Evolutionary conservation across 1,140 invertebrate species (phyloP).

Genomic region (Meloidogyne floridensis): DNA sequence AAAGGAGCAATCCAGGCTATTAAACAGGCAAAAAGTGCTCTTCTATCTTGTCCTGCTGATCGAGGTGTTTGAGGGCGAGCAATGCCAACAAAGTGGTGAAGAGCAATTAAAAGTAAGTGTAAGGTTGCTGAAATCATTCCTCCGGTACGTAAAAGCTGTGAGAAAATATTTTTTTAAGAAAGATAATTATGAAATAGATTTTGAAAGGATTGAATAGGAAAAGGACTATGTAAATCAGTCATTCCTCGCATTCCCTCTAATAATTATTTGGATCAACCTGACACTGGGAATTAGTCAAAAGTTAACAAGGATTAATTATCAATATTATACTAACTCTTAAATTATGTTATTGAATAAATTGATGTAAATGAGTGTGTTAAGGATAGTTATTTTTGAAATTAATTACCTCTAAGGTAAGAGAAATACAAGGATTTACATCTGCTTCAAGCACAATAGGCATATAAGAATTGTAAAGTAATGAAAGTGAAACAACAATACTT

Average conservation of each 20-base stretch:
- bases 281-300: no score
- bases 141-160: constrained; percentile 45
- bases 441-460: constrained; percentile 46
- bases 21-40: constrained; percentile 36
- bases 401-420: constrained; percentile 43
- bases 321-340: no score
- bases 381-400: no score
- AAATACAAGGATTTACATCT: constrained; percentile 50
- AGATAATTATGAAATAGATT: background rate
- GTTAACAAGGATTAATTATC: no score
- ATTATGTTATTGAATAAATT: no score
- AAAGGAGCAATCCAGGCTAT: constrained; percentile 46
- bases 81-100: constrained; percentile 51
- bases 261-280: no score
- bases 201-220: no score
- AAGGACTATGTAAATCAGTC: no score
- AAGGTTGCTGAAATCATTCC: constrained; percentile 49
- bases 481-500: constrained; percentile 45
- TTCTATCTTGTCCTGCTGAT: background rate
- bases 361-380: no score
- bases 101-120: constrained; percentile 47
- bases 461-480: constrained; percentile 52
- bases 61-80: constrained; percentile 28
- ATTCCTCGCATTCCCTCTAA: no score
- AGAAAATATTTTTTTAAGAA: background rate